Percentiles rank a stretch among this genome's conserved stretches.
Conservation (phyloP, 2,797 vertebrate genomes). For the Falco cherrug region DNA sequence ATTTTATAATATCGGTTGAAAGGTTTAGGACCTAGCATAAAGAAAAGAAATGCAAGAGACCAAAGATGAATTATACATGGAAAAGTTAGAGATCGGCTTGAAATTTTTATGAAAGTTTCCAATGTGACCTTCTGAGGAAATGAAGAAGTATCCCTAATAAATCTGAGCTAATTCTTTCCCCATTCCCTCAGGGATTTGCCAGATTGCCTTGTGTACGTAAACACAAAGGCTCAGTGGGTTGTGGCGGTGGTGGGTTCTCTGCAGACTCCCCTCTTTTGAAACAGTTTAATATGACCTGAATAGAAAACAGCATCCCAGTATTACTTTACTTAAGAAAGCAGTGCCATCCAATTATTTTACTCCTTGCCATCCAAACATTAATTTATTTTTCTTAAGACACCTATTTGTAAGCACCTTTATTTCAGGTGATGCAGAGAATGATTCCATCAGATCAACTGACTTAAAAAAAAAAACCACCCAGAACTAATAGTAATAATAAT, state of each 20-base stretch:
- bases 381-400: background rate
- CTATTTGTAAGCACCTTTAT: background rate
- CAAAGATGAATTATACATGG: conserved; percentile 70
- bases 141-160: conserved; percentile 20
- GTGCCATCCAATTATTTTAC: background rate
- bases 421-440: background rate
- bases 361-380: background rate
- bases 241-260: background rate
- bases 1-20: conserved; percentile 63
- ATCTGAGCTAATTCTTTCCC: background rate
- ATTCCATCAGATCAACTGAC: background rate
- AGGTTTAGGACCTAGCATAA: conserved; percentile 67
- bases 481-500: background rate
- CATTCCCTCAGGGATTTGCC: background rate
- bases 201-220: background rate
- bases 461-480: background rate
- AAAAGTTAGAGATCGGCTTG: background rate
- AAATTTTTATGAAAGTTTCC: conserved; percentile 44
- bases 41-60: conserved; percentile 39
- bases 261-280: background rate
- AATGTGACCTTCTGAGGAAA: conserved; percentile 53
- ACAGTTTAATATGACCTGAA: background rate
- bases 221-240: background rate
- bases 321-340: background rate
- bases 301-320: background rate